Evolutionary conservation across 2,113 vertebrate species (phyloP).

Genomic region (Odocoileus hemionus): DNA sequence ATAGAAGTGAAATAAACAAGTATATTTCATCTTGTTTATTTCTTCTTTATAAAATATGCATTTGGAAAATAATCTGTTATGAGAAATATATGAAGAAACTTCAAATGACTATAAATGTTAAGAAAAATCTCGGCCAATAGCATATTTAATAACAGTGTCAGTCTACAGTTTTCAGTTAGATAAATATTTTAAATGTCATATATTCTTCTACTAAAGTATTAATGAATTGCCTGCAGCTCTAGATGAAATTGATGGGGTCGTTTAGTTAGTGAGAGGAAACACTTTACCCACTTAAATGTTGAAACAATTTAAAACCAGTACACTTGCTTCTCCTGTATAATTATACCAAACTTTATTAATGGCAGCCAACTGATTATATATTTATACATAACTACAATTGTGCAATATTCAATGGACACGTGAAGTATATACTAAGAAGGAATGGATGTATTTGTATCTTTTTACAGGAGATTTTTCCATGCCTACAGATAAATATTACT

Average conservation of each 20-base stretch:
- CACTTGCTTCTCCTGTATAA: neutral
- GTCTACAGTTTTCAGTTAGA: neutral
- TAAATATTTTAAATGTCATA: constrained; percentile 33
- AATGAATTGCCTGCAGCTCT: neutral
- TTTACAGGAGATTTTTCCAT: neutral
- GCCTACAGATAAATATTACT: neutral
- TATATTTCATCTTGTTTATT: neutral
- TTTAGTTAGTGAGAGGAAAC: neutral
- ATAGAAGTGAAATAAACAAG: neutral
- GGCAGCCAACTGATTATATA: neutral
- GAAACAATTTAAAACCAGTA: neutral
- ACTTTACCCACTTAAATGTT: neutral
- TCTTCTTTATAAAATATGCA: neutral
- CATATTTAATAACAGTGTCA: neutral
- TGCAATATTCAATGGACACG: neutral
- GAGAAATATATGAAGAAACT: neutral
- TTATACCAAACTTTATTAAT: neutral
- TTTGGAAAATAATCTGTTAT: neutral
- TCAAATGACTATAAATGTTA: neutral
- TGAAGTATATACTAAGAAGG: neutral
- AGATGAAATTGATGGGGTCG: neutral
- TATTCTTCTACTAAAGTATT: constrained; percentile 25
- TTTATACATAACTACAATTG: neutral
- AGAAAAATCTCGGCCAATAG: neutral
- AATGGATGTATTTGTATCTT: neutral